Base-by-base conservation (phyloP, 1,140 invertebrate genomes). In the Philaenus spumarius region DNA sequence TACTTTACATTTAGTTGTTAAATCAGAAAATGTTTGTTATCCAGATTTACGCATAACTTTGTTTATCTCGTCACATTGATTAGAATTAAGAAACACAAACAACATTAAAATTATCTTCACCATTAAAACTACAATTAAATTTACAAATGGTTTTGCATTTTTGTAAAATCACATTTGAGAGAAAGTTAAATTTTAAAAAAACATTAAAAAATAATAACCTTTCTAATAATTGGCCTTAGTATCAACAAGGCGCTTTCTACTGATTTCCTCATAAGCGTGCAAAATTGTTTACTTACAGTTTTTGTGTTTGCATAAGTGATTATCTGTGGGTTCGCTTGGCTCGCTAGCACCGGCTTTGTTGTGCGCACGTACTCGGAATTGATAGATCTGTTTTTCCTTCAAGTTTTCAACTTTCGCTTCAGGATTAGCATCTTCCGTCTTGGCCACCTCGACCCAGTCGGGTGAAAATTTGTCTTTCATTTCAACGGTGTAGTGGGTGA, bases 401-500 rank as follows among this genome's bases (percentile, higher is more conserved):
- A 97, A 77, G 5, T 85, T 90, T 68, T 89, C 86, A 1, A 96
- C 88, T 68, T 87, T 87, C 42, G 79, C 83, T 72, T 91, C 85
- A 0, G 88, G 87, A 55, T 82, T 87, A 11, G 79, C 80, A 62
- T 90, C 86, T 43, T 81, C 73, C 0, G 93, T 94, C 68, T 90
- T 91, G 1, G 81, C 73, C 11, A 93, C 87, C 78, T 96, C 90
- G 23, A 80, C 77, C 93, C 93, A 97, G 55, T 94, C 90, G 12
- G 83, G 78, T 17, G 88, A 80, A 66, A 92, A 89, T 77, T 98
- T 98, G 69, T 97, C 93, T 70, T 95, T 97, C 78, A 93, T 93
- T 77, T 99, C 95, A 46, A 99, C 82, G 20, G 95, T 82, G 67
- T 98, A 99, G 64, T 95, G 90, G 47, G 85, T 83, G 61, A 99